Evolutionary conservation across 2,888 invertebrate genomes (phyloP), one percentile per base, ranked within the genome.

Genomic region (Geotrupes spiniger): DNA sequence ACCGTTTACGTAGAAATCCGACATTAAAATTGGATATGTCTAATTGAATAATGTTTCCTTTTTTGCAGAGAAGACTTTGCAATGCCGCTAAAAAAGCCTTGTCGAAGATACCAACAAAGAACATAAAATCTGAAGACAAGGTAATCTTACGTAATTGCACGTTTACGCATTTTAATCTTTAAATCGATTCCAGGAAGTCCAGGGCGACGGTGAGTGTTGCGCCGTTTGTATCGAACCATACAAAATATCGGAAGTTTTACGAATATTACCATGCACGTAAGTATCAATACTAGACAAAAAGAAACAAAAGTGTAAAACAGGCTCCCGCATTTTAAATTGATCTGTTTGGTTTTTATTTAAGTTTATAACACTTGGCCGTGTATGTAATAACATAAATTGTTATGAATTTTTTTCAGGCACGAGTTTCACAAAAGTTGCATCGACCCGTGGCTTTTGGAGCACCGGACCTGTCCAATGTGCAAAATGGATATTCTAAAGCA

Each of bases 381-480:
- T n/a, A n/a, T n/a, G n/a, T n/a, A n/a, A n/a, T n/a, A n/a, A n/a
- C n/a, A n/a, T n/a, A n/a, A n/a, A n/a, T n/a, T n/a, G n/a, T n/a
- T n/a, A n/a, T n/a, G n/a, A n/a, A 6, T 21, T 45, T 46, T 52
- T 75, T 80, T 1, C 77, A 94, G 94, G 69, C 95, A 96, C 74
- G 89, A 93, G 68, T 96, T 94, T 75, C 95, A 96, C 78, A 94
- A 93, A 77, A 85, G 81, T 64, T 96, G 95, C 78, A 93, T 96
- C 66, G 95, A 96, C 76, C 95, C 94, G 11, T 96, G 95, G 95
- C 78, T 96, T 51, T 76, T 96, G 65, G 94, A 95, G 69, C 93
- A 95, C 72, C 81, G 94, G 56, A 94, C 94, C 25, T 96, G 95
- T 73, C 95, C 95, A 6, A 94, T 96, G 92, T 96, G 95, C 76